Evolutionary conservation across 2,888 invertebrate species (phyloP).

Genomic region (Dichetophora obliterata): DNA sequence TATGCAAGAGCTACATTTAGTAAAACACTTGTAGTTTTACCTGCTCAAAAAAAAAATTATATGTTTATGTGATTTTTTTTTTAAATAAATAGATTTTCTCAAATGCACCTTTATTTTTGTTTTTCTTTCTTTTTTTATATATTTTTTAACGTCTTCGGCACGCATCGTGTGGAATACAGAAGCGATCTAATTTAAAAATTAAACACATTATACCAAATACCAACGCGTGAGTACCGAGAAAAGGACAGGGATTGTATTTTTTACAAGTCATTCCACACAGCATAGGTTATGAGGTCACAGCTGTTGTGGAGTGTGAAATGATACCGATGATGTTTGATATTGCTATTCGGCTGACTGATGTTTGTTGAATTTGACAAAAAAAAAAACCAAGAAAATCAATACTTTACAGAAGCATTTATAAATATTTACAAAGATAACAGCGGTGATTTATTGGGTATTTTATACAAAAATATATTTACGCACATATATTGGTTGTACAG

Average conservation of each 20-base stretch:
- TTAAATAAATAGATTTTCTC: not conserved
- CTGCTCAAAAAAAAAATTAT: not conserved
- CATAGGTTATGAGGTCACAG: constrained; percentile 1
- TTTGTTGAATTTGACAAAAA: not conserved
- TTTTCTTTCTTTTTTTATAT: not conserved
- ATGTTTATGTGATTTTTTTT: not conserved
- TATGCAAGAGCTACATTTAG: not conserved
- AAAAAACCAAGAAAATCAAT: too few species aligned
- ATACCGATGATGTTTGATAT: not conserved
- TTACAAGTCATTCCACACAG: not conserved
- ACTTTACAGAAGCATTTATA: constrained; percentile 1
- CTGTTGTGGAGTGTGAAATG: constrained; percentile 3
- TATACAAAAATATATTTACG: not conserved
- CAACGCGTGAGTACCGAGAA: constrained; percentile 25
- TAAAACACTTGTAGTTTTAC: not conserved
- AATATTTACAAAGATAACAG: not conserved
- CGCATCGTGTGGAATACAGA: constrained; percentile 35
- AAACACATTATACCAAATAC: not conserved
- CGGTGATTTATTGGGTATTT: not conserved
- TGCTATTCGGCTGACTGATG: not conserved
- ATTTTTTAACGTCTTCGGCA: not conserved
- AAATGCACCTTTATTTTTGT: not conserved
- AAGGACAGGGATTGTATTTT: constrained; percentile 8
- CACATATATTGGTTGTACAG: too few species aligned
- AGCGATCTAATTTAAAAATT: constrained; percentile 35